Percentiles rank a stretch among this genome's conserved stretches.
Evolutionary conservation across 2,888 invertebrate species (phyloP).

Genomic region (Rhagonycha lutea): DNA sequence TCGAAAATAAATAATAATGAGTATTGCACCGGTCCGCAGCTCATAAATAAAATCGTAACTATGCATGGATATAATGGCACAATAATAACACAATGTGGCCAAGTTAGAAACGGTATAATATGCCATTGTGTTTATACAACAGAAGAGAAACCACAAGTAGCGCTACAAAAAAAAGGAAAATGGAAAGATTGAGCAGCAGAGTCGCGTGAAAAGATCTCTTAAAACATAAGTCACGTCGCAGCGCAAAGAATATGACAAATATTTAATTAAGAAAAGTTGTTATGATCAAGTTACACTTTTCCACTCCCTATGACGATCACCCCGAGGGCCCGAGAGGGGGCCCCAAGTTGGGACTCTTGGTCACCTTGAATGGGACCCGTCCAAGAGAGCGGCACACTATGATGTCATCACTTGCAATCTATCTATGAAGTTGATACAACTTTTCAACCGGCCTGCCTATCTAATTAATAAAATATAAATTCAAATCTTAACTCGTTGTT

Average conservation of each 20-base stretch:
- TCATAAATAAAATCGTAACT: not conserved
- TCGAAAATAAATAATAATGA: not conserved
- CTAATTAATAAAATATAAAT: not conserved
- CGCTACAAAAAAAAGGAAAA: not conserved
- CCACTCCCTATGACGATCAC: slow-evolving; percentile 41
- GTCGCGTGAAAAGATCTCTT: not conserved
- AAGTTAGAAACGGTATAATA: not conserved
- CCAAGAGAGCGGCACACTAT: slow-evolving; percentile 31
- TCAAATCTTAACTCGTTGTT: not conserved
- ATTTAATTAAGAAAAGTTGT: slow-evolving; percentile 4
- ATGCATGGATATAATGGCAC: not conserved
- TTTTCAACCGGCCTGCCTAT: not conserved
- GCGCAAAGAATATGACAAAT: not conserved
- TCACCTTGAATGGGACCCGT: slow-evolving; percentile 41
- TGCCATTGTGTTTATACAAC: not conserved
- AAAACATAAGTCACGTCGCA: not conserved
- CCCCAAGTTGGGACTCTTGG: slow-evolving; percentile 32
- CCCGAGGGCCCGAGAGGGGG: slow-evolving; percentile 31
- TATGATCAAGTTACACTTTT: not conserved
- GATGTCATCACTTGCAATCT: slow-evolving; percentile 36
- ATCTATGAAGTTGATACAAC: slow-evolving; percentile 8
- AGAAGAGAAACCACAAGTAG: not conserved
- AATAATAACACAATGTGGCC: not conserved
- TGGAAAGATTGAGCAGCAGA: not conserved
- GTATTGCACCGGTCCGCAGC: not conserved